phyloP scores from a whole-genome alignment of 2,888 invertebrate genomes.

The Trachelus stipa region DNA sequence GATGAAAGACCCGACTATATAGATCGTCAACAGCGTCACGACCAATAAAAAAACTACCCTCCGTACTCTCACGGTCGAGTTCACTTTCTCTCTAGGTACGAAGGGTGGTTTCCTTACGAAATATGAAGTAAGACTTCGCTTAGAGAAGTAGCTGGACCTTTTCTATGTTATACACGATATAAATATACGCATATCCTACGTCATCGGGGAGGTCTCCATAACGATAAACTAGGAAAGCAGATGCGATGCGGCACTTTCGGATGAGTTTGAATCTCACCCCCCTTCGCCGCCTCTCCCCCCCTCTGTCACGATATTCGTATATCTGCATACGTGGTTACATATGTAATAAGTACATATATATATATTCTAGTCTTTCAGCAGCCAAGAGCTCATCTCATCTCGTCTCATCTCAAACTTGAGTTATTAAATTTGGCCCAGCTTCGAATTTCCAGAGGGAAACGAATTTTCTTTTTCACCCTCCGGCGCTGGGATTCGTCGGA shows the following conservation, averaged over 20 bases:
- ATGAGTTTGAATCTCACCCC: slow-evolving; percentile 29
- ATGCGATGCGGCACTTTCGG: slow-evolving; percentile 32
- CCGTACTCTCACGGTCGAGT: background rate
- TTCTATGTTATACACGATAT: background rate
- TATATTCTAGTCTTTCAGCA: slow-evolving; percentile 16
- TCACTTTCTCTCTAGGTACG: background rate
- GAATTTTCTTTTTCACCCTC: background rate
- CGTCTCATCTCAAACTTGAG: slow-evolving; percentile 34
- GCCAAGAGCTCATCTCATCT: slow-evolving; percentile 23
- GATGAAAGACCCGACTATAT: background rate
- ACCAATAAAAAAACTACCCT: background rate
- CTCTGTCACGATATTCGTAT: background rate
- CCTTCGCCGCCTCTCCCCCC: background rate
- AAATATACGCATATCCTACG: background rate
- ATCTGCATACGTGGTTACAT: slow-evolving; percentile 2
- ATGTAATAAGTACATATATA: slow-evolving; percentile 7
- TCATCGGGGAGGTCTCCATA: background rate
- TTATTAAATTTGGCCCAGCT: slow-evolving; percentile 39
- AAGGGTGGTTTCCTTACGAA: background rate
- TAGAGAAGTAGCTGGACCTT: background rate
- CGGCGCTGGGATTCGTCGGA: background rate
- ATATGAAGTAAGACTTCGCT: background rate
- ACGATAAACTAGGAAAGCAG: slow-evolving; percentile 3
- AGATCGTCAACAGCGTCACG: background rate
- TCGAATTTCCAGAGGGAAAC: background rate